Percentiles rank a stretch among this genome's conserved stretches.
Conservation (phyloP, 2,113 vertebrate genomes). For the Chionis minor region DNA sequence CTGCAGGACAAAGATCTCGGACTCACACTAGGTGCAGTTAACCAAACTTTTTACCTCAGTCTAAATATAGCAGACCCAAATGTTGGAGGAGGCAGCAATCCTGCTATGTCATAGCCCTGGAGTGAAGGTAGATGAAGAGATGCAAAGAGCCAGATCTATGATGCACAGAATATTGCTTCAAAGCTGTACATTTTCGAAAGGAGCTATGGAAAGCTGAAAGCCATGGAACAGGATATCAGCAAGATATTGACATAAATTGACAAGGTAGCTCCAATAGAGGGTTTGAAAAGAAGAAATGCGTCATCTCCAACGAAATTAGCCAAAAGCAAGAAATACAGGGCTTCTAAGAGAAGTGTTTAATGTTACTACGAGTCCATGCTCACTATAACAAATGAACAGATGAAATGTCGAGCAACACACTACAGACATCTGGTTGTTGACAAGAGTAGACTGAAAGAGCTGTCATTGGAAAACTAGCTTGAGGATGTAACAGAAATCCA, state of each 20-base stretch:
- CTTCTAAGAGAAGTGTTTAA: background rate
- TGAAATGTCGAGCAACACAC: background rate
- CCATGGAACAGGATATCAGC: background rate
- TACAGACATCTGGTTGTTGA: background rate
- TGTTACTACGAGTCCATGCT: background rate
- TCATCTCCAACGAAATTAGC: background rate
- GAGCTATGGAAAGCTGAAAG: background rate
- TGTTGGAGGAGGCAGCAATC: background rate
- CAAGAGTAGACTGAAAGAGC: background rate
- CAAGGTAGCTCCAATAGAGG: background rate
- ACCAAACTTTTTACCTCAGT: background rate
- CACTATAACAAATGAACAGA: background rate
- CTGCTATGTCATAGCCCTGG: background rate
- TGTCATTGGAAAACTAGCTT: background rate
- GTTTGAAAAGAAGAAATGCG: background rate
- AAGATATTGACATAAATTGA: background rate
- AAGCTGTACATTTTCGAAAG: background rate
- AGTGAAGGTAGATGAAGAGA: accelerated
- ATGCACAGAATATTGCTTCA: background rate
- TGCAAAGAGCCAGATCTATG: background rate
- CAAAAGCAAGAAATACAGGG: background rate
- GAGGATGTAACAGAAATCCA: background rate
- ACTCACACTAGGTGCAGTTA: background rate
- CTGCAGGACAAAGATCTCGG: background rate
- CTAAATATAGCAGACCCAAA: background rate